Evolutionary conservation across 2,113 vertebrate genomes (phyloP).

Genomic region (Anarrhichthys ocellatus): DNA sequence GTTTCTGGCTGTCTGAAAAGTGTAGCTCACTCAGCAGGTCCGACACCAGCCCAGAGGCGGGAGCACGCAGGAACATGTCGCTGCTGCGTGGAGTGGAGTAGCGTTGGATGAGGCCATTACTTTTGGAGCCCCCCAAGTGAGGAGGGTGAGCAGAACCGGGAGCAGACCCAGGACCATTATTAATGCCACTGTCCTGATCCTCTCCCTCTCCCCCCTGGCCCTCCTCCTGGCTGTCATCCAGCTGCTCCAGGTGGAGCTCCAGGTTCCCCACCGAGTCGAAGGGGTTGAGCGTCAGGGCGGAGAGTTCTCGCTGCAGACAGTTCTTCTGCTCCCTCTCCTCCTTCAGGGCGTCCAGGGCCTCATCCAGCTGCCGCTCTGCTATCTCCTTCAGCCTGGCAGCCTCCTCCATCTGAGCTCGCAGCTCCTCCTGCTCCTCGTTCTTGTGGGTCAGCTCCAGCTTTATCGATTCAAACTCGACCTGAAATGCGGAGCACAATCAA

Average conservation of each 20-base stretch:
- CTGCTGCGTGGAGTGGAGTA: slow-evolving; percentile 82
- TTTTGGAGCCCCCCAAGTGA: slow-evolving; percentile 73
- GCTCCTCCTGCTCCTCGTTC: slow-evolving; percentile 84
- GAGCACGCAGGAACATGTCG: slow-evolving; percentile 81
- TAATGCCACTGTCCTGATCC: slow-evolving; percentile 84
- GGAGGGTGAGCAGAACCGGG: slow-evolving; percentile 70
- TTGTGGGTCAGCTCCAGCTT: slow-evolving; percentile 86
- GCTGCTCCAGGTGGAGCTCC: slow-evolving; percentile 82
- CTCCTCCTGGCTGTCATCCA: slow-evolving; percentile 80
- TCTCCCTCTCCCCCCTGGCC: slow-evolving; percentile 71
- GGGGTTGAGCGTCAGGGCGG: slow-evolving; percentile 78
- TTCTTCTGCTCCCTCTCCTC: slow-evolving; percentile 89
- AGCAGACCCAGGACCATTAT: slow-evolving; percentile 75
- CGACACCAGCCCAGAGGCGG: slow-evolving; percentile 85
- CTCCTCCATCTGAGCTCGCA: slow-evolving; percentile 84
- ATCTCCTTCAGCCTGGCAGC: slow-evolving; percentile 82
- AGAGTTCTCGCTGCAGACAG: slow-evolving; percentile 83
- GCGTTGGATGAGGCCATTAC: slow-evolving; percentile 75
- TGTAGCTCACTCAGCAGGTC: slow-evolving; percentile 89
- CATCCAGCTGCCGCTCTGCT: slow-evolving; percentile 86
- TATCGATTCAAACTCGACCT: slow-evolving; percentile 88
- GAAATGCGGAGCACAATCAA: slow-evolving; percentile 12
- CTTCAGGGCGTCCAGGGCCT: slow-evolving; percentile 87
- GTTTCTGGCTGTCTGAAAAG: slow-evolving; percentile 87
- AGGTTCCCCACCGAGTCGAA: slow-evolving; percentile 83